Conservation (phyloP, 2,888 invertebrate species). For the Punctoribates punctum region DNA sequence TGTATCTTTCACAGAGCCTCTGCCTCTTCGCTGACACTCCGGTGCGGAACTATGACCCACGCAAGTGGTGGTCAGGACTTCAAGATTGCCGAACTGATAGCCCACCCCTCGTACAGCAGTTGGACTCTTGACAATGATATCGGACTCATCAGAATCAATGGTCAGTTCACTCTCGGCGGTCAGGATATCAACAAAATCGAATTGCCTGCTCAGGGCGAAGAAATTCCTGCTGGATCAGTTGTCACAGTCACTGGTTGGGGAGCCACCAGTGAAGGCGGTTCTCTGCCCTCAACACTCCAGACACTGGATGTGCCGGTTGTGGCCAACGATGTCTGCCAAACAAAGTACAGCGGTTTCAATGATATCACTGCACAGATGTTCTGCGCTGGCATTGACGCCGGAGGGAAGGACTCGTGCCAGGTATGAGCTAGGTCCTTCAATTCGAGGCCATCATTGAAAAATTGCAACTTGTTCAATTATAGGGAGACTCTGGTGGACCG, state of each 20-base stretch:
- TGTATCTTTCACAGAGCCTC: neutral
- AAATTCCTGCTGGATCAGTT: neutral
- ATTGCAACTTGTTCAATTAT: neutral
- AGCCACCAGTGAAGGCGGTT: neutral
- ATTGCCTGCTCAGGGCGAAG: neutral
- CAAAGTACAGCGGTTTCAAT: neutral
- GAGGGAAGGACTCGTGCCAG: constrained; percentile 29
- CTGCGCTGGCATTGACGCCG: constrained; percentile 11
- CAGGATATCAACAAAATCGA: neutral
- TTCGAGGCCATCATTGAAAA: no score
- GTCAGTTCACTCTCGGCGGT: neutral
- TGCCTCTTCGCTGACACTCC: neutral
- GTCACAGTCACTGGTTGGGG: constrained; percentile 35
- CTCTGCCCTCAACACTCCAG: neutral
- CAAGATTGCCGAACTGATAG: neutral
- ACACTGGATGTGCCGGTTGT: constrained; percentile 1
- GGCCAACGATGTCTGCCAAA: neutral
- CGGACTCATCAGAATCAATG: neutral
- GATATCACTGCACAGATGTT: constrained; percentile 7
- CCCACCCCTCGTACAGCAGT: constrained; percentile 2
- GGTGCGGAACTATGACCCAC: neutral
- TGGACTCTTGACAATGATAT: constrained; percentile 26
- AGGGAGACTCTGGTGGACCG: constrained; percentile 41
- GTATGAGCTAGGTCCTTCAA: neutral
- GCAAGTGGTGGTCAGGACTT: neutral